Percentiles rank a stretch among this genome's conserved stretches.
Evolutionary conservation across 2,888 invertebrate genomes (phyloP).

Genomic region (Drosophila stalkeri): DNA sequence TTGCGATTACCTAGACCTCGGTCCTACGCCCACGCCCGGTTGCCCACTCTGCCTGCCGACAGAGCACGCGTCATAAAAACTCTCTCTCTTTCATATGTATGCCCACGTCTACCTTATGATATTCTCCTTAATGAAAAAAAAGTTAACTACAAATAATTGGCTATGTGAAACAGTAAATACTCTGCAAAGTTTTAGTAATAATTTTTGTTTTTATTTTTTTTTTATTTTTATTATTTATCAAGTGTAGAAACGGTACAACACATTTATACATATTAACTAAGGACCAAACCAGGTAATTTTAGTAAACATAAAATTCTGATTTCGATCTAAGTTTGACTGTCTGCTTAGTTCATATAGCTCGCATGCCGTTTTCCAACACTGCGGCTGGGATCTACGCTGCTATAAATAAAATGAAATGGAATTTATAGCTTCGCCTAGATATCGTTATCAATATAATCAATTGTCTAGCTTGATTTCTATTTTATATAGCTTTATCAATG

Average conservation of each 20-base stretch:
- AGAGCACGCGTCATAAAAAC: slow-evolving; percentile 52
- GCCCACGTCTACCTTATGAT: slow-evolving; percentile 56
- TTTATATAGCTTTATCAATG: neutral
- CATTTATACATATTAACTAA: too few relatives aligned
- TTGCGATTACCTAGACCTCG: slow-evolving; percentile 3
- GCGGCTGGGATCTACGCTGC: neutral
- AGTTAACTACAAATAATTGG: neutral
- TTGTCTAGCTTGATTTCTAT: neutral
- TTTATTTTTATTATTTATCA: too few relatives aligned
- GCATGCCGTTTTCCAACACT: neutral
- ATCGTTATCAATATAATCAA: neutral
- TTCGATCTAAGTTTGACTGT: neutral
- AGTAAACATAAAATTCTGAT: too few relatives aligned
- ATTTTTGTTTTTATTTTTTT: too few relatives aligned
- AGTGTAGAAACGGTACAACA: too few relatives aligned
- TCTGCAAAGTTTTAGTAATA: neutral
- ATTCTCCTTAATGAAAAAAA: slow-evolving; percentile 53
- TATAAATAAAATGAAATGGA: neutral
- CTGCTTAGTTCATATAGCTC: neutral
- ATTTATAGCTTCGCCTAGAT: neutral
- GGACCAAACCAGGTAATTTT: too few relatives aligned
- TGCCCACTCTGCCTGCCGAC: neutral
- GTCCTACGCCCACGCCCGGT: neutral
- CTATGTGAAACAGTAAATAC: slow-evolving; percentile 13
- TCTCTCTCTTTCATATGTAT: slow-evolving; percentile 33